Conservation (phyloP, 2,797 vertebrate genomes). For the Mus caroli region DNA sequence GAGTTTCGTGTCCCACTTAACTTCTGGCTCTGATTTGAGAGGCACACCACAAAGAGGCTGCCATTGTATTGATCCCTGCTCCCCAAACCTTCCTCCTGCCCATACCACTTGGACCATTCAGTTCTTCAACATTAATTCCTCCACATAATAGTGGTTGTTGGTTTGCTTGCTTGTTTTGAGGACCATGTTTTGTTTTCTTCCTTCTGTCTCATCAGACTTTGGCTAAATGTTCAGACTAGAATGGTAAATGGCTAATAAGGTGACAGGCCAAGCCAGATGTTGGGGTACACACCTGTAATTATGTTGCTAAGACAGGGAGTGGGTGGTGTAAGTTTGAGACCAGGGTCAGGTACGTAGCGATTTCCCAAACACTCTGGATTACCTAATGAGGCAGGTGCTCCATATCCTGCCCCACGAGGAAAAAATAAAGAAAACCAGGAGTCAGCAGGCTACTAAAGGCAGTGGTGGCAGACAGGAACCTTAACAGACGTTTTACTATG, state of each 20-base stretch:
- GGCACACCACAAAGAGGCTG: not conserved
- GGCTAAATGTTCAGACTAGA: constrained; percentile 9
- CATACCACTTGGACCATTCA: not conserved
- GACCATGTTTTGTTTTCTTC: not conserved
- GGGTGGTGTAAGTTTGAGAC: not conserved
- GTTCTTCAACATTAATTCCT: not conserved
- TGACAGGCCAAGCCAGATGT: not conserved
- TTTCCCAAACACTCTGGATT: not conserved
- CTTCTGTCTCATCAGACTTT: constrained; percentile 2
- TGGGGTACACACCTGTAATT: not conserved
- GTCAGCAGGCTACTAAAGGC: not conserved
- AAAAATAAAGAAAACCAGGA: not conserved
- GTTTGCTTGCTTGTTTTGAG: not conserved
- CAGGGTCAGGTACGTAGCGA: not conserved
- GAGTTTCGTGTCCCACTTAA: constrained; percentile 21
- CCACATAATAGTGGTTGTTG: not conserved
- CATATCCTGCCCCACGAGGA: not conserved
- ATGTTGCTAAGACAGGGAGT: not conserved
- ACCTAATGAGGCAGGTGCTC: not conserved
- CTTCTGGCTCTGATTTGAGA: constrained; percentile 32
- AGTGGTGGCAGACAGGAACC: not conserved
- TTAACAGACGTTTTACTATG: not conserved
- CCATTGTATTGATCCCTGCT: not conserved
- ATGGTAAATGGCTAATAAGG: constrained; percentile 33
- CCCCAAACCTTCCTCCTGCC: constrained; percentile 5